Evolutionary conservation across 2,797 vertebrate genomes (phyloP), one percentile per base, ranked within the genome.

Genomic region (Ctenopoma kingsleyae): DNA sequence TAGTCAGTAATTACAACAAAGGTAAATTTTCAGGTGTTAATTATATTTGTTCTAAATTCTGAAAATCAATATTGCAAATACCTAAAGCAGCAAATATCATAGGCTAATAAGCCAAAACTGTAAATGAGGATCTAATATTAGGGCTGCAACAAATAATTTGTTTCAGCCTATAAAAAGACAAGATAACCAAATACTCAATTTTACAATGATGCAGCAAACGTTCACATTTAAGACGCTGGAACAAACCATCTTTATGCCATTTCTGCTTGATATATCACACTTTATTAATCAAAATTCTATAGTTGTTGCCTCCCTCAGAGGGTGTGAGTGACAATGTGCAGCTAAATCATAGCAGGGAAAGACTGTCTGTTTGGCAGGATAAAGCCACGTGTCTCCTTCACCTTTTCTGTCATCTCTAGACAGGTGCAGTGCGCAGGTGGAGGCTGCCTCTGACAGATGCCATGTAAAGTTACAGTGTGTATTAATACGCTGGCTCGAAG

Each of bases 371-470:
- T 61, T 41, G 65, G 71, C 76, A 71, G 81, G 67, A 76, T 50
- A 22, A 74, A 67, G 9, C 22, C 32, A n/a, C 68, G 66, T 46
- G 70, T 76, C 81, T 63, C 56, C 50, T 60, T 87, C 83, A 89
- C 85, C 86, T 86, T 87, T 46, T 76, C 81, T 81, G 83, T 89
- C 84, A 83, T 75, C 63, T 74, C 43, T 16, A 65, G 73, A 74
- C 62, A 68, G 67, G 50, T 54, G 73, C 10, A n/a, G 63, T 16
- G 15, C 68, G 51, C 61, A 77, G 67, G 73, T 54, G 64, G 79
- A 77, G 69, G 56, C 67, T 20, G 30, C 46, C 69, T 57, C 32
- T 46, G 77, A 76, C 67, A 72, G 51, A 72, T 48, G 70, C 15
- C 50, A 7, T 64, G 64, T 62, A 3, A 27, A 67, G 51, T 57